Base-by-base conservation (phyloP, 2,797 vertebrate genomes). In the Sebastolobus alascanus region DNA sequence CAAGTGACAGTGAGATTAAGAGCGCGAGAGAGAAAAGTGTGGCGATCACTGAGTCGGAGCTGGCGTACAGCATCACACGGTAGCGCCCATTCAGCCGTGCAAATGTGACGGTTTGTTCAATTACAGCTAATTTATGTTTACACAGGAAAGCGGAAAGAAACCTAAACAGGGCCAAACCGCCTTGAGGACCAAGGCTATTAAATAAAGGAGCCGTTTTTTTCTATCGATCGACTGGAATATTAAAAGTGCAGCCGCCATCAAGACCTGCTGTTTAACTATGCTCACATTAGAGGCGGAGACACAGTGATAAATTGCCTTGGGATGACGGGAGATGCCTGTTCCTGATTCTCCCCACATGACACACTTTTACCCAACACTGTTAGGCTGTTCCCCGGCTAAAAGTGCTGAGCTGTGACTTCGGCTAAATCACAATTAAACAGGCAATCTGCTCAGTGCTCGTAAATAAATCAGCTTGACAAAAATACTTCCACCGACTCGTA, bases 71-170 rank as follows among this genome's bases (percentile, higher is more conserved):
- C 52, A 50, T 50, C 75, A 59, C 69, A 72, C 66, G 35, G 84
- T 20, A 80, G 68, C 66, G 58, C 2, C 61, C 85, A 37, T 78
- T 77, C 84, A 87, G 84, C 80, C 77, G 54, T 87, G 87, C 77
- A 90, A 92, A 91, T 89, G 81, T 63, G 78, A 88, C 72, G 77
- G 85, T 89, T 91, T 90, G 84, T 90, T 92, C 89, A 91, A 89
- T 91, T 89, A 93, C 74, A 75, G 88, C 77, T 89, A 83, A 93
- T 93, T 93, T 90, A 92, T 92, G 89, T 94, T 93, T 93, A 90
- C 91, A 92, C 77, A 63, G 76, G 83, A 92, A 91, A 84, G 72
- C 6, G 61, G 80, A 89, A 92, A 90, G 46, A 74, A 82, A 89
- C 79, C 85, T 78, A 82, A 91, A 92, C 85, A 85, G 59, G 85